These are phyloP conservation scores for Phalanger gymnotis DNA, from an alignment of 2,797 vertebrate species.

Conservation along the genomic window DNA sequence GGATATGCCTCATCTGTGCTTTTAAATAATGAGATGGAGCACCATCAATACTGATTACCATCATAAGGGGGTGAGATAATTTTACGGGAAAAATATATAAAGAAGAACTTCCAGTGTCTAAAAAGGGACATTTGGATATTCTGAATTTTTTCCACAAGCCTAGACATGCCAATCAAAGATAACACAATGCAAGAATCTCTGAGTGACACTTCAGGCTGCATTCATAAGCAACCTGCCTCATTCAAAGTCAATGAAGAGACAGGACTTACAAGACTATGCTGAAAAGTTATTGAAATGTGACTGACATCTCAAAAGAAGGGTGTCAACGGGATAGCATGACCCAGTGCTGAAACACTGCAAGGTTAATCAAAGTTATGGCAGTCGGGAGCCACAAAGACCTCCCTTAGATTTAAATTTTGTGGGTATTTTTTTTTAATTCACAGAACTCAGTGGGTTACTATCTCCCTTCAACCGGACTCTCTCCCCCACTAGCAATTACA, in stretches of 20 bases:
- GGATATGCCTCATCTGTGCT: conserved; percentile 43
- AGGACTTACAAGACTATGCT: conserved; percentile 84
- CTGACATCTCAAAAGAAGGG: conserved; percentile 86
- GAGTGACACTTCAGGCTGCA: conserved; percentile 85
- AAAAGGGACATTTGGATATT: conserved; percentile 74
- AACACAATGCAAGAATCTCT: conserved; percentile 83
- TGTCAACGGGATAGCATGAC: conserved; percentile 82
- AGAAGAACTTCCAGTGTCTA: conserved; percentile 60
- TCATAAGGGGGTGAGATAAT: neutral
- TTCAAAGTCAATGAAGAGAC: conserved; percentile 87
- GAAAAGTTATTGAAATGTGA: conserved; percentile 89
- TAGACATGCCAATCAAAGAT: conserved; percentile 84
- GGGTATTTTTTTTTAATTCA: conserved; percentile 66
- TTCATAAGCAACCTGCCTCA: conserved; percentile 86
- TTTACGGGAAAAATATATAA: conserved; percentile 62
- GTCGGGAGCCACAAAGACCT: conserved; percentile 74
- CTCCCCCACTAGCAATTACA: conserved; percentile 68
- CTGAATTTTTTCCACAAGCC: conserved; percentile 75
- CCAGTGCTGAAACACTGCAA: conserved; percentile 84
- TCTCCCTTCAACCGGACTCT: conserved; percentile 60
- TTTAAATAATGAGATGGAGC: conserved; percentile 52
- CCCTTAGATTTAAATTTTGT: conserved; percentile 69
- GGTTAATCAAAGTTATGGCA: conserved; percentile 87
- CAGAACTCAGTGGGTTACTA: conserved; percentile 65
- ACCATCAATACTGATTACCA: conserved; percentile 57